Evolutionary conservation across 2,888 invertebrate genomes (phyloP).

Genomic region (Mimumesa dahlbomi): DNA sequence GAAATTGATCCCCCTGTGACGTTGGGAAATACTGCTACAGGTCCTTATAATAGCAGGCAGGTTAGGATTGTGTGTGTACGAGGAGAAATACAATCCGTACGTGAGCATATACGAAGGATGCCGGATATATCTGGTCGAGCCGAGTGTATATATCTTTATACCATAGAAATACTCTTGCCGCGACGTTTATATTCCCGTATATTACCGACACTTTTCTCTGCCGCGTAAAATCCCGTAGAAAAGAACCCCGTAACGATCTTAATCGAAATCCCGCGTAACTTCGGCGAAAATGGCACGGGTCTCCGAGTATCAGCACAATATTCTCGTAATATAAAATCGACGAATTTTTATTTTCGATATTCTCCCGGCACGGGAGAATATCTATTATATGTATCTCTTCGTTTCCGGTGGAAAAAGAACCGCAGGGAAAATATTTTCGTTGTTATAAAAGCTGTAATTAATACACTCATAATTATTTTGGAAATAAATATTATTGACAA

Average conservation of each 20-base stretch:
- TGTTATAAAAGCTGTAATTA: too few species aligned
- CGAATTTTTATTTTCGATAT: too few species aligned
- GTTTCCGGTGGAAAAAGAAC: too few species aligned
- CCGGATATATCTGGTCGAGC: conserved; percentile 21
- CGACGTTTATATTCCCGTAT: conserved; percentile 52
- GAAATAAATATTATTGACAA: too few species aligned
- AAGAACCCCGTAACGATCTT: conserved; percentile 41
- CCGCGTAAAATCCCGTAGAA: conserved; percentile 26
- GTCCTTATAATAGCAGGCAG: too few species aligned
- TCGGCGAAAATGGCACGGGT: conserved; percentile 6
- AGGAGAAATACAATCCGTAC: conserved; percentile 43
- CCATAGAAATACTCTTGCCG: conserved; percentile 39
- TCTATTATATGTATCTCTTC: too few species aligned
- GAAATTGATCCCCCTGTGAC: too few species aligned
- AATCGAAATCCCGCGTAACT: conserved; percentile 37
- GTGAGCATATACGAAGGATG: conserved; percentile 38
- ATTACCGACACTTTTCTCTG: conserved; percentile 39
- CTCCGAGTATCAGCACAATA: background rate
- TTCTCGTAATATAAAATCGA: background rate
- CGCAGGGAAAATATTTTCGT: too few species aligned
- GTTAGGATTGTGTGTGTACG: background rate
- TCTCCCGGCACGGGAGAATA: too few species aligned
- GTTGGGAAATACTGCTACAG: too few species aligned
- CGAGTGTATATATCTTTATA: conserved; percentile 33
- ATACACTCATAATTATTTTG: too few species aligned